A percentile compares a stretch with the other conserved stretches of the same genome.
These are phyloP conservation scores for Beroe forskalii DNA, from an alignment of 37 sponge, comb jelly and placozoan species.

Conservation along the genomic window DNA sequence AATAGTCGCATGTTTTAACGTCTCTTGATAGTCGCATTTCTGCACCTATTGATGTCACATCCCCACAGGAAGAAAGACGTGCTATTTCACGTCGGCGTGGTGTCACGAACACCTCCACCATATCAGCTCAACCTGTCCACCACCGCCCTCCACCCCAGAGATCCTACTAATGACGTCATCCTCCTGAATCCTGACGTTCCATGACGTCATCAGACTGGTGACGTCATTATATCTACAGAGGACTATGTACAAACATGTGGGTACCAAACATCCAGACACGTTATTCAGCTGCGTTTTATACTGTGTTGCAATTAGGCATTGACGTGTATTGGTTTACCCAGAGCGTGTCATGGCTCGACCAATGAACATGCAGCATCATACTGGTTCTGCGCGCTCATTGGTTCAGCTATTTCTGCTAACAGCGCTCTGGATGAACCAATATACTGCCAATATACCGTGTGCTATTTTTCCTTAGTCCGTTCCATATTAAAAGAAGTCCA, in stretches of 20 bases:
- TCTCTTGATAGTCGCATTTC: too few species aligned
- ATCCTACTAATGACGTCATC: background rate
- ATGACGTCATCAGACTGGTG: background rate
- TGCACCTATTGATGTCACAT: background rate
- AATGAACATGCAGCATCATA: too few species aligned
- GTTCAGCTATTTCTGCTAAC: too few species aligned
- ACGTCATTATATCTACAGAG: too few species aligned
- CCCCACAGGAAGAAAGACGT: slow-evolving; percentile 32
- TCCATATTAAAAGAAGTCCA: too few species aligned
- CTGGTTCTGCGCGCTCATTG: too few species aligned
- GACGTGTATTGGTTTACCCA: background rate
- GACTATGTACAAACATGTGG: too few species aligned
- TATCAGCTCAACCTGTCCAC: slow-evolving; percentile 44
- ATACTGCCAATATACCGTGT: too few species aligned
- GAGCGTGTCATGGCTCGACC: too few species aligned
- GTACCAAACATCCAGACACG: background rate
- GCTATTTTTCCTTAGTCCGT: too few species aligned
- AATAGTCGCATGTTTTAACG: too few species aligned
- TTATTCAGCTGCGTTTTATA: background rate
- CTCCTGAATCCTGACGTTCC: background rate
- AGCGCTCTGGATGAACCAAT: too few species aligned
- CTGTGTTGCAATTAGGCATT: background rate
- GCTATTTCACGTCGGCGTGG: slow-evolving; percentile 13
- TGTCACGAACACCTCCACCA: background rate
- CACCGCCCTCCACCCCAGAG: background rate